Conservation (phyloP, 2,888 invertebrate species). For the Agapetus fuscipes region DNA sequence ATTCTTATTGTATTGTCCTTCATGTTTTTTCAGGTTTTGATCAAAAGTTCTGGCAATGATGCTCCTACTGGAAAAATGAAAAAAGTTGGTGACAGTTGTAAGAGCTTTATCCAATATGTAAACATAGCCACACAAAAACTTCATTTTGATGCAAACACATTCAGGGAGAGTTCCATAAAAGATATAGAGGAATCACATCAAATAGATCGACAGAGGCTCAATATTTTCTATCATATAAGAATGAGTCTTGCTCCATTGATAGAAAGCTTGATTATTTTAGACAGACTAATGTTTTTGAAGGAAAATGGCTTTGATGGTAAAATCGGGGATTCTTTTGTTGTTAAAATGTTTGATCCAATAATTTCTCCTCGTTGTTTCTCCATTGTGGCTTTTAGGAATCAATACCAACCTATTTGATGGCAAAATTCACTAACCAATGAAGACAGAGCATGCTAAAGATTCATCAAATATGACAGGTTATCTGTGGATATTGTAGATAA, state of each 20-base stretch:
- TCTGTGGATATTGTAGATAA: too few species aligned
- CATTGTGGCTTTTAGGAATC: constrained; percentile 43
- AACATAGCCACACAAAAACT: constrained; percentile 55
- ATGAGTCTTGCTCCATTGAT: constrained; percentile 69
- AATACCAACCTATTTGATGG: not conserved
- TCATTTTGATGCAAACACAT: constrained; percentile 40
- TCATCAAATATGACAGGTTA: too few species aligned
- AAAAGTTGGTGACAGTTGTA: constrained; percentile 49
- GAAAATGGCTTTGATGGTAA: constrained; percentile 48
- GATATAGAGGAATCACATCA: constrained; percentile 31
- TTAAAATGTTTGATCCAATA: constrained; percentile 74
- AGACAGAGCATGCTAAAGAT: too few species aligned
- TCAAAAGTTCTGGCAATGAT: too few species aligned
- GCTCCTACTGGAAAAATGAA: constrained; percentile 48
- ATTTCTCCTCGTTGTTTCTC: constrained; percentile 77
- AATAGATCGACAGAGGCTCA: constrained; percentile 48
- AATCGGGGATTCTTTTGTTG: constrained; percentile 48
- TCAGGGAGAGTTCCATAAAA: too few species aligned
- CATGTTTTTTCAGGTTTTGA: constrained; percentile 32
- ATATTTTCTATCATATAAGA: constrained; percentile 68
- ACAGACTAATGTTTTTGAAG: constrained; percentile 66
- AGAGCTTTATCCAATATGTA: constrained; percentile 60
- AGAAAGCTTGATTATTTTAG: constrained; percentile 73
- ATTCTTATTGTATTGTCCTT: too few species aligned
- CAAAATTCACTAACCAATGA: too few species aligned